These are phyloP conservation scores for Tinamus guttatus DNA, from an alignment of 2,113 vertebrate genomes.

Conservation along the genomic window DNA sequence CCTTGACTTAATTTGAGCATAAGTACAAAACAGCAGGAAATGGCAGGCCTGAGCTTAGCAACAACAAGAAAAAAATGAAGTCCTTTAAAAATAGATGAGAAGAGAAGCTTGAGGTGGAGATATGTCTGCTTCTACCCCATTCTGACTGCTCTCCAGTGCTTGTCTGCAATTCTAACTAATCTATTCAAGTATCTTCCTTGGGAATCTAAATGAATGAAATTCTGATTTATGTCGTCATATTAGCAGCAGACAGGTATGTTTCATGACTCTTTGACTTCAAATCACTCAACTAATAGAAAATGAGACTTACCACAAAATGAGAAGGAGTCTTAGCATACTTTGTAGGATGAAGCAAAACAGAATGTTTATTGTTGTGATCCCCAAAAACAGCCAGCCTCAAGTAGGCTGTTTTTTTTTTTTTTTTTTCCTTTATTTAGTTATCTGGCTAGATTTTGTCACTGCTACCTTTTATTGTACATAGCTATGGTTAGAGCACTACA, in stretches of 20 bases:
- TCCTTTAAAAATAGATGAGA: not conserved
- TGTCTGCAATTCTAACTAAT: not conserved
- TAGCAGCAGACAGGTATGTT: not conserved
- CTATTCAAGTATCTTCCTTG: not conserved
- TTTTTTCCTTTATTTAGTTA: too few species aligned
- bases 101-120: not conserved
- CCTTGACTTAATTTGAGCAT: not conserved
- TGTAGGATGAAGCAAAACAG: not conserved
- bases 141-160: not conserved
- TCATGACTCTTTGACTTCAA: not conserved
- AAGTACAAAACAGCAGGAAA: not conserved
- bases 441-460: not conserved
- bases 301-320: not conserved
- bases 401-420: not conserved
- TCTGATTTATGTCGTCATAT: fast-evolving
- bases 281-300: not conserved
- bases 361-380: not conserved
- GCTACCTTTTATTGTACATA: not conserved
- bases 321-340: not conserved
- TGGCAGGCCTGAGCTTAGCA: not conserved
- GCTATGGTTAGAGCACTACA: not conserved
- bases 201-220: not conserved
- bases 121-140: not conserved
- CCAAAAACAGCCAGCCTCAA: not conserved
- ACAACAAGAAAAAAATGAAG: not conserved